A percentile compares a stretch with the other conserved stretches of the same genome.
Conservation (phyloP, 2,888 invertebrate species). For the Blastobasis lacticolella region DNA sequence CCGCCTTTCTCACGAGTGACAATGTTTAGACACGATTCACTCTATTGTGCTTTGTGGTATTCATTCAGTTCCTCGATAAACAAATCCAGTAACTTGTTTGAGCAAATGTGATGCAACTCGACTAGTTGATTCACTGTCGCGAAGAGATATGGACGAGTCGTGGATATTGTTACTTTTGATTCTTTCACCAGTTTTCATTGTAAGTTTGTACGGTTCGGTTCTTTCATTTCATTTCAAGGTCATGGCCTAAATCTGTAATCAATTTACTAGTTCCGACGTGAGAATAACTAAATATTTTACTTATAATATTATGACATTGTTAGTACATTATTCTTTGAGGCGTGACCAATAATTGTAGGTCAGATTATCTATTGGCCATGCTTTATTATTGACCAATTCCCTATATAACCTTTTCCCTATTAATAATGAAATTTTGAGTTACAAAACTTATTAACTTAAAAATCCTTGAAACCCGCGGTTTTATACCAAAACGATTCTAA, state of each 20-base stretch:
- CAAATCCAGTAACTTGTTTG: conserved; percentile 9
- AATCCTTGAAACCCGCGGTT: neutral
- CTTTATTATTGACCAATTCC: too few species aligned
- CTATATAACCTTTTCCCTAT: too few species aligned
- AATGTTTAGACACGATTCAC: neutral
- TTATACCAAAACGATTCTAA: neutral
- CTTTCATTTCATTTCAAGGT: too few species aligned
- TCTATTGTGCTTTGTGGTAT: conserved; percentile 16
- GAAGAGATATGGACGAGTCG: conserved; percentile 30
- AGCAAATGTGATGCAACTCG: conserved; percentile 3
- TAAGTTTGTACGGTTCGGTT: conserved; percentile 17
- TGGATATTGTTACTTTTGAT: conserved; percentile 26
- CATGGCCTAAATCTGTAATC: too few species aligned
- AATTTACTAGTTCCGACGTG: too few species aligned
- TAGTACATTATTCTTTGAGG: too few species aligned
- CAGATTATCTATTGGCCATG: too few species aligned
- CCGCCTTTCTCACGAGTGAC: neutral
- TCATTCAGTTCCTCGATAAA: conserved; percentile 21
- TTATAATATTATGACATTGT: too few species aligned
- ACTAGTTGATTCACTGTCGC: conserved; percentile 10
- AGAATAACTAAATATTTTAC: too few species aligned
- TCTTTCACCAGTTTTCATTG: conserved; percentile 23
- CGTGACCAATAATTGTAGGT: too few species aligned
- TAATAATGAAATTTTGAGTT: too few species aligned
- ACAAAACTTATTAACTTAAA: too few species aligned